Conservation (phyloP, 2,797 vertebrate species). For the Urosaurus nigricauda region DNA sequence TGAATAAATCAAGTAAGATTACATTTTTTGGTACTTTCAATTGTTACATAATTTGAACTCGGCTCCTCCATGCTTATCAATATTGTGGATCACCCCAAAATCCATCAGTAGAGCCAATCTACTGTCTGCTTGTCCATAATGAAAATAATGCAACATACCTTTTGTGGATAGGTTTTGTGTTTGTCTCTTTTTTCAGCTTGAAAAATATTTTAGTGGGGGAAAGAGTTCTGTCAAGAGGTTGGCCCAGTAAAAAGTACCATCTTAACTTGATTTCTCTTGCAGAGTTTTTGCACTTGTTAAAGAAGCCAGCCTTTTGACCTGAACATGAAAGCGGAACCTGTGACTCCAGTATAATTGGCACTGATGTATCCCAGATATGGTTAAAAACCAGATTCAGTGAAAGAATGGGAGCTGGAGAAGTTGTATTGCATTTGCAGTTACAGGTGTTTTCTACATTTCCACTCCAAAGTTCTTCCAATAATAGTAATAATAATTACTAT, state of each 20-base stretch:
- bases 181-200: neutral
- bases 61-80: too few species aligned
- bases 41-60: neutral
- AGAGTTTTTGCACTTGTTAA: constrained; percentile 43
- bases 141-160: neutral
- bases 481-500: neutral
- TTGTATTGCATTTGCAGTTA: neutral
- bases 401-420: neutral
- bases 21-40: neutral
- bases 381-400: constrained; percentile 55
- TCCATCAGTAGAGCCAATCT: neutral
- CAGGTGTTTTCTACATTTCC: constrained; percentile 33
- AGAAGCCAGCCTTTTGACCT: neutral
- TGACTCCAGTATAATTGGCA: constrained; percentile 51
- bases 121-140: neutral
- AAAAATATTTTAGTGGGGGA: neutral
- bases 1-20: neutral
- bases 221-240: neutral
- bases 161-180: neutral
- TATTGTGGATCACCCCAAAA: neutral
- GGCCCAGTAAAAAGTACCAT: neutral
- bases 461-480: neutral
- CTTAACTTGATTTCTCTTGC: neutral
- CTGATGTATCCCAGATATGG: constrained; percentile 38
- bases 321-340: constrained; percentile 43